Evolutionary conservation across 2,113 vertebrate genomes (phyloP), one percentile per base, ranked within the genome.

Genomic region (Egretta garzetta): DNA sequence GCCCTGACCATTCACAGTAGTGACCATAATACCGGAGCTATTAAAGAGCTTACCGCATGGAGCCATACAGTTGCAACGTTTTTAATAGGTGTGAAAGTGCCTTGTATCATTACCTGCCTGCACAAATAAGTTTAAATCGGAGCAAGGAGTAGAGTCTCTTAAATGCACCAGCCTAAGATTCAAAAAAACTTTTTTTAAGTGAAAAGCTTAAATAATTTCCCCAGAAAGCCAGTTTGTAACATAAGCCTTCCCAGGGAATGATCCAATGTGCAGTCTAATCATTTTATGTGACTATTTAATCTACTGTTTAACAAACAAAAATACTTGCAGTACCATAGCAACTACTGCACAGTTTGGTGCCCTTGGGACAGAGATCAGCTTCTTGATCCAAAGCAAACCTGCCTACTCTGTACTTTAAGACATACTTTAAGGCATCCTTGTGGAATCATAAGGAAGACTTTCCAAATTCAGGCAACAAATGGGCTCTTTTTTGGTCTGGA

Each of bases 291-390:
- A 93, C 95, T 94, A 43, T 95, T 96, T 97, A 95, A 97, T 97
- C 96, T 97, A 93, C 94, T 96, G 94, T 94, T 96, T 96, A 95
- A 96, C 95, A 97, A 97, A 97, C 95, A 97, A 85, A 97, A 97
- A 95, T 96, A 96, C 94, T 95, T 83, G 62, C 86, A 95, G 80
- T 83, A 80, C 88, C 97, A 97, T 97, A 96, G 97, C 97, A 97
- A 97, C 97, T 95, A 87, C 94, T 95, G 93, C 90, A 87, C 33
- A 53, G 73, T 86, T 86, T 50, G 18, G 63, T 95, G 72, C 90
- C 91, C 70, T 4, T 93, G 90, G 92, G 93, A 80, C 55, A 45
- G 49, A 72, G 71, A 81, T 60, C 90, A 83, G 75, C 82, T 80
- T 67, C 89, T 84, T 84, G 45, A 86, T 93, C 93, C 97, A 96